Evolutionary conservation across 2,888 invertebrate species (phyloP), one percentile per base, ranked within the genome.

Genomic region (Pristionchus maxplancki): DNA sequence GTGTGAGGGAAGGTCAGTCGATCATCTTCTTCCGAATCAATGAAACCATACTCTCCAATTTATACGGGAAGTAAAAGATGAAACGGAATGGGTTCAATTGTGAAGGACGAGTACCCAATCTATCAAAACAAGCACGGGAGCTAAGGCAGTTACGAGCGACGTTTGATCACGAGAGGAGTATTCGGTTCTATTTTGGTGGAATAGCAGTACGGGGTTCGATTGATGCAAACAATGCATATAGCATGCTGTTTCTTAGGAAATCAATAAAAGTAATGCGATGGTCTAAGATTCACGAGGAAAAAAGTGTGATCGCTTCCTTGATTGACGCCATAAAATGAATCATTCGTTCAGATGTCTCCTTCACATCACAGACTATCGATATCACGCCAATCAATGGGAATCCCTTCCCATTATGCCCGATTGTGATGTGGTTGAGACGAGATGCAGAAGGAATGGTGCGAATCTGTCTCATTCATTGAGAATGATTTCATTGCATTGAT

Each of bases 371-470:
- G 85, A 85, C 44, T 85, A 85, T 64, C 62, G 40, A 13, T 85
- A 64, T 31, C 62, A 62, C n/a, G 62, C 40, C 13, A 64, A 17
- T n/a, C n/a, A 24, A 24, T 85, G 85, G 85, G 64, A 85, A 44
- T 28, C 62, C 8, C 85, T 85, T 40, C 85, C 85, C 4, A 28
- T 85, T 9, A 85, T 85, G 85, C 44, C 48, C 20, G 85, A 62
- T 28, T 85, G 85, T 44, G 85, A 85, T 85, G 85, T 85, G 6
- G 85, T 64, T 17, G 85, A 85, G 28, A 28, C 64, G 6, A 62
- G 85, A 64, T 85, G 85, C 48, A 62, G 31, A 9, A 85, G 64
- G 31, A 85, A 85, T n/a, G 85, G 85, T 64, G 11, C 6, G 85
- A 81, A 71, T 6, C 28, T 1, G 11, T 28, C 24, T 4, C 64